A percentile compares a stretch with the other conserved stretches of the same genome.
Evolutionary conservation across 1,140 invertebrate species (phyloP).

Genomic region (Listronotus bonariensis): DNA sequence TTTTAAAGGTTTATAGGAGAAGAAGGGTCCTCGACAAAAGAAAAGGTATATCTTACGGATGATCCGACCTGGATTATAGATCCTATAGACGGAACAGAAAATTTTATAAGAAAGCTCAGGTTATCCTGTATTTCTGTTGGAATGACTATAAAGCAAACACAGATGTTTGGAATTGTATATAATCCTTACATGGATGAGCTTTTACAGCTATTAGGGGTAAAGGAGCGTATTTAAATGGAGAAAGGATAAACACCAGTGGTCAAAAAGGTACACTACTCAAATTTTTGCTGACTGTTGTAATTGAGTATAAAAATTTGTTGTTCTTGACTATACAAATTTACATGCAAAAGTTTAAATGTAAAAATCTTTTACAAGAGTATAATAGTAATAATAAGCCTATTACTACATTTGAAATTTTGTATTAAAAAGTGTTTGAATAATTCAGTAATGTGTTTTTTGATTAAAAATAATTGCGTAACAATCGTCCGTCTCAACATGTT

Average conservation of each 20-base stretch:
- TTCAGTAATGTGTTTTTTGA: too few species aligned
- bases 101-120: constrained; percentile 71
- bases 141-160: constrained; percentile 67
- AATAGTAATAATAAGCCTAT: too few species aligned
- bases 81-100: constrained; percentile 76
- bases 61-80: constrained; percentile 91
- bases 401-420: too few species aligned
- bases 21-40: constrained; percentile 68
- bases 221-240: constrained; percentile 78
- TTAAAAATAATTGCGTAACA: too few species aligned
- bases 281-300: too few species aligned
- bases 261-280: constrained; percentile 45
- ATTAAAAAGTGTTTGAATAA: too few species aligned
- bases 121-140: constrained; percentile 70
- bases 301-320: too few species aligned
- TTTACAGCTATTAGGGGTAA: constrained; percentile 72
- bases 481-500: too few species aligned
- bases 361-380: too few species aligned
- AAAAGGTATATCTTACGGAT: constrained; percentile 68
- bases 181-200: constrained; percentile 76
- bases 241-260: constrained; percentile 59
- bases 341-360: too few species aligned
- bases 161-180: constrained; percentile 74
- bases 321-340: too few species aligned
- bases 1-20: constrained; percentile 82